A percentile compares a stretch with the other conserved stretches of the same genome.
Evolutionary conservation across 1,140 invertebrate species (phyloP).

Genomic region (Apolygus lucorum): DNA sequence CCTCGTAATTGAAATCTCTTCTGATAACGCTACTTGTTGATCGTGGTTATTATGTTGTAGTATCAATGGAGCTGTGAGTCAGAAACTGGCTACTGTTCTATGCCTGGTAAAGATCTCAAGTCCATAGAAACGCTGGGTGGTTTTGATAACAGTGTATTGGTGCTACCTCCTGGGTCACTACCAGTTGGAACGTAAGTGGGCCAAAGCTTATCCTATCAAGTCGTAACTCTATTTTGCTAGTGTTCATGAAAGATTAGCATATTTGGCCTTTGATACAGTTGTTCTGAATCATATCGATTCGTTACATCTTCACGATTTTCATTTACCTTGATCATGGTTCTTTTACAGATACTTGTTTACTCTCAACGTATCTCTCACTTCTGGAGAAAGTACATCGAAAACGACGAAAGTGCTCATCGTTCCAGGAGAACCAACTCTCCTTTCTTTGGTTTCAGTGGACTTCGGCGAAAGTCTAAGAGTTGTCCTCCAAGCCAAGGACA

Average conservation of each 20-base stretch:
- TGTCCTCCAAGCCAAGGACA: not conserved
- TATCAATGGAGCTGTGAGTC: constrained; percentile 15
- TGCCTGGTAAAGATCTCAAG: not conserved
- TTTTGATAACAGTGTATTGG: not conserved
- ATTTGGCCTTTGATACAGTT: no score
- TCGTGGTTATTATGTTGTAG: no score
- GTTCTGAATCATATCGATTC: no score
- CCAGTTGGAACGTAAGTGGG: constrained; percentile 18
- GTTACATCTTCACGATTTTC: no score
- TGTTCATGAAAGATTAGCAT: no score
- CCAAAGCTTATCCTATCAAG: no score
- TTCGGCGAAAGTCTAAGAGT: not conserved
- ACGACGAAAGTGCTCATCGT: not conserved
- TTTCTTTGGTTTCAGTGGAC: not conserved
- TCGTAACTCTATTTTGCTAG: no score
- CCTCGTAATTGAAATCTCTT: no score
- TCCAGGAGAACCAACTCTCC: constrained; percentile 2
- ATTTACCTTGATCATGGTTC: no score
- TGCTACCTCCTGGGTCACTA: not conserved
- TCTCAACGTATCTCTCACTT: constrained; percentile 1
- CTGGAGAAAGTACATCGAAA: not conserved
- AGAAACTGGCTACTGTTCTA: not conserved
- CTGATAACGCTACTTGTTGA: no score
- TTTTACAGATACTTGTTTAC: not conserved
- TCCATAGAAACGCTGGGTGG: not conserved